Conservation (phyloP, 2,797 vertebrate species). For the Melanotaenia boesemani region DNA sequence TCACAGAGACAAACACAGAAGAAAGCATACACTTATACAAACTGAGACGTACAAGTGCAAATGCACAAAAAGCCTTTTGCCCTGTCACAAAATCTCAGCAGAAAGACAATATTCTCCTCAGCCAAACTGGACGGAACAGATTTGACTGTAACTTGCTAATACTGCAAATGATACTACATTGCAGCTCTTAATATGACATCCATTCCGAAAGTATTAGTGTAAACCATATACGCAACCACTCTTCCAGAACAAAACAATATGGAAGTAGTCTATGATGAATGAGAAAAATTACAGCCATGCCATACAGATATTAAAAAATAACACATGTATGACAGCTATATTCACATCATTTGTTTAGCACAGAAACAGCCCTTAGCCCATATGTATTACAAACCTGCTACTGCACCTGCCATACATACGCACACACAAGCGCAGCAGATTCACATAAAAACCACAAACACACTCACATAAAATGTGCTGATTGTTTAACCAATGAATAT, state of each 20-base stretch:
- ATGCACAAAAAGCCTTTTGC: slow-evolving; percentile 30
- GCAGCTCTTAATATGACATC: slow-evolving; percentile 17
- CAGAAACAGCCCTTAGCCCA: slow-evolving; percentile 44
- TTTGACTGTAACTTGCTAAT: slow-evolving; percentile 26
- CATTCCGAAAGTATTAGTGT: slow-evolving; percentile 9
- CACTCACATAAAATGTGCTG: slow-evolving; percentile 76
- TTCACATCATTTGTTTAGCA: slow-evolving; percentile 54
- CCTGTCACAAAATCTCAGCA: slow-evolving; percentile 5
- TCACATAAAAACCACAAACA: slow-evolving; percentile 50
- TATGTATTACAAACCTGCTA: slow-evolving; percentile 54
- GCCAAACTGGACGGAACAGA: slow-evolving; percentile 19
- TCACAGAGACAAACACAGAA: slow-evolving; percentile 27
- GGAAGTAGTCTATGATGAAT: slow-evolving; percentile 7
- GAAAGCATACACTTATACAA: slow-evolving; percentile 32
- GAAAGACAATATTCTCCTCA: slow-evolving; percentile 22
- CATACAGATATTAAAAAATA: slow-evolving; percentile 39
- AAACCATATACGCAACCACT: slow-evolving; percentile 14
- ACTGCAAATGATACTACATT: not conserved
- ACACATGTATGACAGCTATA: slow-evolving; percentile 29
- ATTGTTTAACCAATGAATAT: slow-evolving; percentile 80
- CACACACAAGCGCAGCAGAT: slow-evolving; percentile 35
- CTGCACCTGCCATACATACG: slow-evolving; percentile 49
- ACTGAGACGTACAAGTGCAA: slow-evolving; percentile 15
- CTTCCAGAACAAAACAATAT: slow-evolving; percentile 30
- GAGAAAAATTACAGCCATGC: slow-evolving; percentile 25